Base-by-base conservation (phyloP, 2,113 vertebrate genomes). In the Poicephalus gulielmi region DNA sequence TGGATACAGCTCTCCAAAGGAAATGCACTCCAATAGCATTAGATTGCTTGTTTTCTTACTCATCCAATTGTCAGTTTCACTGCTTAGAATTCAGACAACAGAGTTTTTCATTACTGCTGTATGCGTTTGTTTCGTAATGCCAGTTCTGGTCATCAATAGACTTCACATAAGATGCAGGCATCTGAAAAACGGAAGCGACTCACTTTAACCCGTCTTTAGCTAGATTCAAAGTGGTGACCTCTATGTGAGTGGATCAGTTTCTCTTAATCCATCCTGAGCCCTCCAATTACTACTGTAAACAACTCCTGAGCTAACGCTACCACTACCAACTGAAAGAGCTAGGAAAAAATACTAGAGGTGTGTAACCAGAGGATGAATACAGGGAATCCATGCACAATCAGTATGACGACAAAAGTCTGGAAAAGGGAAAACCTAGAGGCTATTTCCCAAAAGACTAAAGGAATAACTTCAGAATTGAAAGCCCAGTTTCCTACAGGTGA, bases 11-110 rank as follows among this genome's bases (percentile, higher is more conserved):
- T 83, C 76, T 91, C 59, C 70, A 69, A 81, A 90, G 78, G 70
- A 91, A 96, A 76, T 76, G 86, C 95, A 91, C 87, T 94, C 44
- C 78, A 95, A 83, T 66, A 87, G 87, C 66, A 89, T 84, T 37
- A 89, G 66, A 47, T 49, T 79, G 66, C 62, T 82, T 82, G 44
- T 41, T 80, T 83, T 79, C 91, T 78, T 73, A 82, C 47, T 94
- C 91, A 91, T 89, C 87, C 93, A 73, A 46, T 37, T 90, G 75
- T 35, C 66, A 25, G 43, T 83, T 90, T 87, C 69, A 37, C 70
- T 66, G 91, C 87, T 84, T 53, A 60, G 78, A 46, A 71, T 95
- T 62, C 84, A 85, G 89, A 96, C 91, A 95, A 87, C 47, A 79
- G 70, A 1, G 30, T 37, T 84, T 83, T 92, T 91, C 91, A 92